Base-by-base conservation (phyloP, 2,888 invertebrate species). In the Leptarthrus brevirostris region DNA sequence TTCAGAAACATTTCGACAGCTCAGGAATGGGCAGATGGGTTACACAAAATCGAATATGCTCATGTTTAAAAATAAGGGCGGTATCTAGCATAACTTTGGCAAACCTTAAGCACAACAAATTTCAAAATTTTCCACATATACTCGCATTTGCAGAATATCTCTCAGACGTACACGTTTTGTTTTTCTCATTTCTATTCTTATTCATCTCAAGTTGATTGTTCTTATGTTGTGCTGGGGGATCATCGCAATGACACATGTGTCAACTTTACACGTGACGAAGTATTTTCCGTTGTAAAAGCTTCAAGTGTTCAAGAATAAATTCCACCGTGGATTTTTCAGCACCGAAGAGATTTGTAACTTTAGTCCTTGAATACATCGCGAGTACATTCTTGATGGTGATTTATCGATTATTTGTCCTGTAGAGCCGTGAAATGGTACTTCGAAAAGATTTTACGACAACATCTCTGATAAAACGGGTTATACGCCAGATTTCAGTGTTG, bases 131-230 rank as follows among this genome's bases (percentile, higher is more conserved):
- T 30, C 4, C 8, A 30, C 30, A 30, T 8, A 30, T 30, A 30
- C 30, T n/a, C n/a, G 30, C 8, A 8, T 30, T 3, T 30, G 30
- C 8, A 30, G 30, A 8, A 8, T 3, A 30, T 30, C 20, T 36
- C 34, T 18, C 5, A 16, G 16, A 3, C 5, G 36, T n/a, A 18
- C 22, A 36, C 16, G 20, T 20, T 34, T 20, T 58, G 58, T 58
- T 56, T 36, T 58, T 36, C 58, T 20, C 18, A 58, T 16, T 58
- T 34, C 58, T 36, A 58, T 58, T 58, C 58, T 58, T 58, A 58
- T 58, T 58, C 64, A 47, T 40, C 64, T 64, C 64, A 47, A 64
- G 40, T 64, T 64, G 64, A 64, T 64, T 64, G 64, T 64, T 64
- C 64, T 64, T 64, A 14, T 44, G 64, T 64, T 64, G 24, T 64